phyloP scores from a whole-genome alignment of 2,113 vertebrate genomes.

The Chloebia gouldiae region DNA sequence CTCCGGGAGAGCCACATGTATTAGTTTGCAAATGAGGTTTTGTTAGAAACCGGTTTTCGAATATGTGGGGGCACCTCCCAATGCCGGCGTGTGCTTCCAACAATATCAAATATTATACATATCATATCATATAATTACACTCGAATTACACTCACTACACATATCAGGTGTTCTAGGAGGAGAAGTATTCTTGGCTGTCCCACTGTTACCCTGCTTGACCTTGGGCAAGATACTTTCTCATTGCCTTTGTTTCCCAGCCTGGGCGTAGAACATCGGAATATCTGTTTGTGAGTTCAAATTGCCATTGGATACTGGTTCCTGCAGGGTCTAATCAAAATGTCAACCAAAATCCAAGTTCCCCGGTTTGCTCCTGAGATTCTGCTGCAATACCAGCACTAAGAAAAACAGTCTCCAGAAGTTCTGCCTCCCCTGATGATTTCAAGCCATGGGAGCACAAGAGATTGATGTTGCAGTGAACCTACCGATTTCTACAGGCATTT shows the following conservation, averaged over 20 bases:
- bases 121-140: no score
- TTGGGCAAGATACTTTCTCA: background rate
- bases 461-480: background rate
- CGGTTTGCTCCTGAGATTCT: rapidly evolving
- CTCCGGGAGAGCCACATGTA: no score
- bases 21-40: no score
- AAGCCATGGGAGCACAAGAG: background rate
- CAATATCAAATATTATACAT: no score
- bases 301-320: background rate
- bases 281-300: background rate
- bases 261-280: background rate
- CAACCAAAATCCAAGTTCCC: background rate
- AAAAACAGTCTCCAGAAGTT: background rate
- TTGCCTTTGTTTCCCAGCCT: background rate
- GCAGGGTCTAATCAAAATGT: background rate
- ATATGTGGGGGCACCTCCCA: no score
- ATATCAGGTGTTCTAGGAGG: background rate
- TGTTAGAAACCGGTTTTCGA: no score
- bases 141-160: no score
- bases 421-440: background rate
- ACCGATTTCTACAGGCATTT: background rate
- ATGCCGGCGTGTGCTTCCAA: no score
- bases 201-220: background rate
- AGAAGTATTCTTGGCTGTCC: background rate
- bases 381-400: background rate